Evolutionary conservation across 2,113 vertebrate genomes (phyloP).

Genomic region (Platysteira castanea): DNA sequence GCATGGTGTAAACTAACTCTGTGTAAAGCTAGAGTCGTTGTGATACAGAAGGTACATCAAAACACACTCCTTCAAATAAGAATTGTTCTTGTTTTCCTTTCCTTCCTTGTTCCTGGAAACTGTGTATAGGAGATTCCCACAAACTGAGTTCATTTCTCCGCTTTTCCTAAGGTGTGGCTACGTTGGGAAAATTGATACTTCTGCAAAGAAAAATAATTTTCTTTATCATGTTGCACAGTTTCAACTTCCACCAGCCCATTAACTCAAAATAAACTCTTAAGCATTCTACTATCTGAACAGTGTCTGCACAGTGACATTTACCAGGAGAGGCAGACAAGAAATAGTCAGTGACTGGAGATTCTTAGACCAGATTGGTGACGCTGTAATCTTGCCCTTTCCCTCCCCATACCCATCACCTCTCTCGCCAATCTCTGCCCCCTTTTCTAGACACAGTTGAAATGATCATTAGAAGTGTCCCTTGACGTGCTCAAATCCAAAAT

Average conservation of each 20-base stretch:
- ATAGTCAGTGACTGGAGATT: not conserved
- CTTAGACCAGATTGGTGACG: slow-evolving; percentile 20
- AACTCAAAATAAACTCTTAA: slow-evolving; percentile 41
- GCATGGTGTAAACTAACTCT: not conserved
- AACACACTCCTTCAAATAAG: not conserved
- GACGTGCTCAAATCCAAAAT: not conserved
- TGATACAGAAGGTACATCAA: not conserved
- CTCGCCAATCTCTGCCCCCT: not conserved
- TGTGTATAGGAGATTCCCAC: not conserved
- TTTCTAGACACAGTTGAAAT: not conserved
- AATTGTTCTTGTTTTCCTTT: not conserved
- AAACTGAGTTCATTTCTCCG: not conserved
- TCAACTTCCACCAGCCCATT: slow-evolving; percentile 5
- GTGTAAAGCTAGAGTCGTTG: not conserved
- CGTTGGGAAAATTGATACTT: not conserved
- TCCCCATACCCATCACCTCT: not conserved
- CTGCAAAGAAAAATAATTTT: slow-evolving; percentile 9
- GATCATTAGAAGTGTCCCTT: not conserved
- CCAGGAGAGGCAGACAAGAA: slow-evolving; percentile 4
- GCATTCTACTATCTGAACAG: slow-evolving; percentile 2
- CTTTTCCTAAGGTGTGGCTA: not conserved
- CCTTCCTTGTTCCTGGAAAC: not conserved
- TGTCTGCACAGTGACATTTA: slow-evolving; percentile 13
- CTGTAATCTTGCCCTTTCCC: not conserved
- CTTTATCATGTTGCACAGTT: not conserved